Conservation (phyloP, 2,113 vertebrate species). For the Odontophorus gujanensis region DNA sequence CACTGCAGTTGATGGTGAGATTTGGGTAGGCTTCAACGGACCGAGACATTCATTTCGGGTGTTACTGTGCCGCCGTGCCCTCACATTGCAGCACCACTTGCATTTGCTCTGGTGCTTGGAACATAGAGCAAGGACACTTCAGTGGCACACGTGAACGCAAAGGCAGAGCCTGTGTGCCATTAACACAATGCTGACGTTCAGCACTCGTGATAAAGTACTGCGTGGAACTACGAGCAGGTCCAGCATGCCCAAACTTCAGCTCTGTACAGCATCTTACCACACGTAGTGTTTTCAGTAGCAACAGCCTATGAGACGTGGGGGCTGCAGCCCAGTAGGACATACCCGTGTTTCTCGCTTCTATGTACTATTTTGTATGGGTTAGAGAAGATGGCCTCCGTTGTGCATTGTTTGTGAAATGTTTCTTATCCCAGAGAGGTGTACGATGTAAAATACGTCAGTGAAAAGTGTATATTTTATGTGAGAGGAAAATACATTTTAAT, state of each 20-base stretch:
- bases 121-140: neutral
- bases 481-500: conserved; percentile 77
- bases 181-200: neutral
- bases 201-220: neutral
- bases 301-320: conserved; percentile 52
- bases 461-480: conserved; percentile 77
- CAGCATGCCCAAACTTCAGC: conserved; percentile 20
- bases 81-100: neutral
- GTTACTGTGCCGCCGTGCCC: neutral
- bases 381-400: conserved; percentile 59
- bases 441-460: conserved; percentile 73
- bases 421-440: conserved; percentile 69
- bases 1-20: fast-evolving
- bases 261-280: conserved; percentile 35
- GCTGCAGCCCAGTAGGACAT: conserved; percentile 61
- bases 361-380: conserved; percentile 60
- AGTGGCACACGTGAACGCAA: conserved; percentile 49
- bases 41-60: neutral
- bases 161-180: conserved; percentile 7
- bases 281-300: conserved; percentile 54
- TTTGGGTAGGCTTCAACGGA: fast-evolving
- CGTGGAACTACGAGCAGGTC: conserved; percentile 1
- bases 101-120: conserved; percentile 23
- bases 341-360: conserved; percentile 61
- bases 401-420: conserved; percentile 72